phyloP scores from a whole-genome alignment of 2,797 vertebrate species.

The Parauchenoglanis ngamensis region DNA sequence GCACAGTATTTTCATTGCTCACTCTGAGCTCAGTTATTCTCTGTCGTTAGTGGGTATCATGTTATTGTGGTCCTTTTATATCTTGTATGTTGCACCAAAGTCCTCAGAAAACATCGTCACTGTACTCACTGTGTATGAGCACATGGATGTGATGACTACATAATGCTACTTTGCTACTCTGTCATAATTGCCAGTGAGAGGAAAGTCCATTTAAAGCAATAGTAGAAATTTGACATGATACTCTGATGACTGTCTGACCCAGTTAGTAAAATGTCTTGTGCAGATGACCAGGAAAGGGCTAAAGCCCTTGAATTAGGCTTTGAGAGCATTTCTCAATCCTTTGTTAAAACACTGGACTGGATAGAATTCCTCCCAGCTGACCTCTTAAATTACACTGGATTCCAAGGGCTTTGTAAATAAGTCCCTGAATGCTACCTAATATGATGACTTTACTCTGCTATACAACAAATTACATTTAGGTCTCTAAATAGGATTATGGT shows the following conservation, averaged over 20 bases:
- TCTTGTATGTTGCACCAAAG: background rate
- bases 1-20: background rate
- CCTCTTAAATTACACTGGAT: slow-evolving; percentile 58
- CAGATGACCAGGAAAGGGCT: slow-evolving; percentile 56
- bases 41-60: background rate
- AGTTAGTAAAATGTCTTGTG: slow-evolving; percentile 44
- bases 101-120: background rate
- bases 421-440: slow-evolving; percentile 50
- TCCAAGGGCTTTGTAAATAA: slow-evolving; percentile 46
- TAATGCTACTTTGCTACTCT: background rate
- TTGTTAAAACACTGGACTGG: slow-evolving; percentile 39
- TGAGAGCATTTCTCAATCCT: slow-evolving; percentile 38
- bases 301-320: slow-evolving; percentile 14
- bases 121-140: background rate
- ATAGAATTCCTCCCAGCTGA: slow-evolving; percentile 52
- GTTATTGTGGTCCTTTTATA: background rate
- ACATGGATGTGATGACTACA: background rate
- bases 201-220: slow-evolving; percentile 14
- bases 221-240: slow-evolving; percentile 29
- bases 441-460: slow-evolving; percentile 43
- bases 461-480: slow-evolving; percentile 53
- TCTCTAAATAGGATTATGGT: slow-evolving; percentile 51
- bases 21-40: background rate
- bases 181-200: background rate
- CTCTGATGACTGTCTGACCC: slow-evolving; percentile 12